phyloP scores from a whole-genome alignment of 2,113 vertebrate species.

The Rostratula benghalensis region DNA sequence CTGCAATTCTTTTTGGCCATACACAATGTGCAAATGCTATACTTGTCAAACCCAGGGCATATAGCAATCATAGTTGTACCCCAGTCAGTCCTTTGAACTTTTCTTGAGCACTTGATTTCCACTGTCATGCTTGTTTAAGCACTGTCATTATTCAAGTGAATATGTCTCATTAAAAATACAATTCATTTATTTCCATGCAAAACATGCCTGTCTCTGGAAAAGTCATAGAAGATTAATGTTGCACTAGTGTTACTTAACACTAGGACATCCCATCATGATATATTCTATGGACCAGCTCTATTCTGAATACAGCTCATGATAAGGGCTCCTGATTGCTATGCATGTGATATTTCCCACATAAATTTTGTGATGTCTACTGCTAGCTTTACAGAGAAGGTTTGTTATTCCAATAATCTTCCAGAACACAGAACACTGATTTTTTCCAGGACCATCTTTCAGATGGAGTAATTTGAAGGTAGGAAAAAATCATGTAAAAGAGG shows the following conservation, averaged over 20 bases:
- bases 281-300: not conserved
- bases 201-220: not conserved
- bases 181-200: not conserved
- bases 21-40: not conserved
- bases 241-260: not conserved
- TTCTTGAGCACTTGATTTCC: not conserved
- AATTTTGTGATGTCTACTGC: not conserved
- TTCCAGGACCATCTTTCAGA: not conserved
- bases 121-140: not conserved
- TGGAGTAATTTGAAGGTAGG: conserved; percentile 45
- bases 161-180: not conserved
- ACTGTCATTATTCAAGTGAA: not conserved
- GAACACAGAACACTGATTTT: not conserved
- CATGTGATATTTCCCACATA: not conserved
- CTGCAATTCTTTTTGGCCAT: not conserved
- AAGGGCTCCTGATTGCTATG: not conserved
- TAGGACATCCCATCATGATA: not conserved
- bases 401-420: not conserved
- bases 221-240: not conserved
- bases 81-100: not conserved
- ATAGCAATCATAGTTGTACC: not conserved
- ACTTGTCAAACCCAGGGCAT: not conserved
- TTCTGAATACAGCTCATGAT: not conserved
- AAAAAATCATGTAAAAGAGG: conserved; percentile 15
- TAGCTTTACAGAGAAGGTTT: not conserved